Conservation (phyloP, 2,113 vertebrate species). For the Chaetops frenatus region DNA sequence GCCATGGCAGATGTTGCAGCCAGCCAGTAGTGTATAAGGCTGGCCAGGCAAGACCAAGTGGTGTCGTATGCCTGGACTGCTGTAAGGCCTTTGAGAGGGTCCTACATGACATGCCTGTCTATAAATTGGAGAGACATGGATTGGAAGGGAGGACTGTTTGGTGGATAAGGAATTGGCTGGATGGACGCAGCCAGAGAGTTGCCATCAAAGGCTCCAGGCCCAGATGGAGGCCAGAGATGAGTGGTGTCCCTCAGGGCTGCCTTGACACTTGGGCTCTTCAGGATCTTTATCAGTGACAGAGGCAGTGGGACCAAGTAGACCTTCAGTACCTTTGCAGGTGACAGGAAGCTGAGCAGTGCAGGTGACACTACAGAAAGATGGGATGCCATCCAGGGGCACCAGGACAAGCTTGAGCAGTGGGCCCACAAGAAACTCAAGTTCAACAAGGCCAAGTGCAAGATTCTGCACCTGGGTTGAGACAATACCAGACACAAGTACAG, state of each 20-base stretch:
- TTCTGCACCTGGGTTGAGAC: background rate
- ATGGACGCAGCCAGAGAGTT: background rate
- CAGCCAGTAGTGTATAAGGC: background rate
- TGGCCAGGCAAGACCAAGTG: background rate
- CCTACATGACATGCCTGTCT: background rate
- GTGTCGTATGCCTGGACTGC: background rate
- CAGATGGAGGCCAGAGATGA: background rate
- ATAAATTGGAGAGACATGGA: background rate
- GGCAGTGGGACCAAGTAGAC: background rate
- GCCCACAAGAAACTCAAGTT: no score
- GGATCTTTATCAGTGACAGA: background rate
- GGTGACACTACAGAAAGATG: no score
- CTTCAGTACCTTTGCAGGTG: background rate
- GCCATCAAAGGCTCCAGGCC: background rate
- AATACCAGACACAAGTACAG: background rate
- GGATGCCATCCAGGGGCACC: background rate
- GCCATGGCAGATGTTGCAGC: background rate
- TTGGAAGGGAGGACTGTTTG: background rate
- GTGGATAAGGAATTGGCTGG: background rate
- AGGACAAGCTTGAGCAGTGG: background rate
- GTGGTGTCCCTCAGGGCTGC: background rate
- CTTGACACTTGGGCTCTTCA: no score
- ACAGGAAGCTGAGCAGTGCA: background rate
- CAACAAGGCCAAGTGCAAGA: background rate
- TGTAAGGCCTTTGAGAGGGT: rapidly evolving